A percentile compares a stretch with the other conserved stretches of the same genome.
These are phyloP conservation scores for Nematopogon swammerdamellus DNA, from an alignment of 2,888 invertebrate genomes.

Conservation along the genomic window DNA sequence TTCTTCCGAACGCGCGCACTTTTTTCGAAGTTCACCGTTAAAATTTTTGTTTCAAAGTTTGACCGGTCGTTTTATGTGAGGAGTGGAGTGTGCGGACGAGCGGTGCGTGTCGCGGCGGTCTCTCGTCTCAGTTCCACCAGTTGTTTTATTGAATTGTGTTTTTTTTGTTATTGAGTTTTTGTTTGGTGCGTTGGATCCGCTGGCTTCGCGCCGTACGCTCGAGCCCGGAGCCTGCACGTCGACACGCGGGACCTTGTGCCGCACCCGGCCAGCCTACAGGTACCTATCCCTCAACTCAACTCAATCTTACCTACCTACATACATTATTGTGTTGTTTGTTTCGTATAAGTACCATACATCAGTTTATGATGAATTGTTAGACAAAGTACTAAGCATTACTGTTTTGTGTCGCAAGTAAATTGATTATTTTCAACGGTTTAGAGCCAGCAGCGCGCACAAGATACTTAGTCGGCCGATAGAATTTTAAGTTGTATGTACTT, in stretches of 20 bases:
- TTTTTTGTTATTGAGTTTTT: constrained; percentile 54
- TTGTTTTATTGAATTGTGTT: constrained; percentile 47
- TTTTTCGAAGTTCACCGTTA: constrained; percentile 50
- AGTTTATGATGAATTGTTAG: too few species aligned
- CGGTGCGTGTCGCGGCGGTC: neutral
- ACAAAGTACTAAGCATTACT: too few species aligned
- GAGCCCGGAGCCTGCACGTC: constrained; percentile 44
- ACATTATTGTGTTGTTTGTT: too few species aligned
- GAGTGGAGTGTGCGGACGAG: constrained; percentile 27
- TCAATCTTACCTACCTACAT: too few species aligned
- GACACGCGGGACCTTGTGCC: neutral
- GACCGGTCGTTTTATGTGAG: constrained; percentile 42
- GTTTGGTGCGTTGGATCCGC: constrained; percentile 49
- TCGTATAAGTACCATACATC: too few species aligned
- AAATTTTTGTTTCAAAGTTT: constrained; percentile 52
- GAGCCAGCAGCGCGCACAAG: too few species aligned
- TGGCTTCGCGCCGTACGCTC: constrained; percentile 45
- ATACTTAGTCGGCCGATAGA: too few species aligned
- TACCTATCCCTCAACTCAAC: too few species aligned
- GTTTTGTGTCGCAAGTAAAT: too few species aligned
- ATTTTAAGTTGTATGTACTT: too few species aligned
- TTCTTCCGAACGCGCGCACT: constrained; percentile 30
- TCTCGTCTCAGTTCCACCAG: constrained; percentile 25
- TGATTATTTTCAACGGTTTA: too few species aligned
- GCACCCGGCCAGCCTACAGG: neutral